phyloP scores from a whole-genome alignment of 2,888 invertebrate species.

The Eupithecia abbreviata region DNA sequence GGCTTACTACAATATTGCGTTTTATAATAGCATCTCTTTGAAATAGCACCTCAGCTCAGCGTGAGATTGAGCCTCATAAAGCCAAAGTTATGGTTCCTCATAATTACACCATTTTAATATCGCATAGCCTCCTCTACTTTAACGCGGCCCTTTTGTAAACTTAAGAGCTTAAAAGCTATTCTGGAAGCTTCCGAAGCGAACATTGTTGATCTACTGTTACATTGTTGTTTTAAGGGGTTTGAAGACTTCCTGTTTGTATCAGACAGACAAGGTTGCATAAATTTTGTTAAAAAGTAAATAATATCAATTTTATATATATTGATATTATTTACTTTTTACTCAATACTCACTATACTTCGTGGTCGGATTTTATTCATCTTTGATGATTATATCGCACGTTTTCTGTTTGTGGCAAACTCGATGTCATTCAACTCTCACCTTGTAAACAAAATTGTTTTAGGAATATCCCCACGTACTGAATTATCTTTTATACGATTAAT shows the following conservation, averaged over 20 bases:
- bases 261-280: neutral
- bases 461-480: neutral
- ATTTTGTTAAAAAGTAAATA: neutral
- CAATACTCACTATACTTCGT: neutral
- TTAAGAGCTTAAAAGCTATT: slow-evolving; percentile 30
- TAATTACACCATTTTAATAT: slow-evolving; percentile 31
- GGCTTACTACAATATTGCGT: slow-evolving; percentile 7
- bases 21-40: neutral
- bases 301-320: neutral
- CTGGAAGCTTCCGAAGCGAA: slow-evolving; percentile 22
- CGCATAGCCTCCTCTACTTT: slow-evolving; percentile 28
- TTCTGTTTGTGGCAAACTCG: neutral
- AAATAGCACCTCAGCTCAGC: slow-evolving; percentile 17
- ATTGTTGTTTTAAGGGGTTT: slow-evolving; percentile 32
- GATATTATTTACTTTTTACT: no score
- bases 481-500: slow-evolving; percentile 3
- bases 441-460: neutral
- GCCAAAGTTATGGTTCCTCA: slow-evolving; percentile 18
- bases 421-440: slow-evolving; percentile 11
- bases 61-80: slow-evolving; percentile 21
- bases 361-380: neutral
- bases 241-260: slow-evolving; percentile 3
- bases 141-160: slow-evolving; percentile 35
- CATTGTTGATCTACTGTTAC: slow-evolving; percentile 32
- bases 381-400: neutral